These are phyloP conservation scores for Dermatemys mawii DNA, from an alignment of 2,113 vertebrate genomes.

Conservation along the genomic window DNA sequence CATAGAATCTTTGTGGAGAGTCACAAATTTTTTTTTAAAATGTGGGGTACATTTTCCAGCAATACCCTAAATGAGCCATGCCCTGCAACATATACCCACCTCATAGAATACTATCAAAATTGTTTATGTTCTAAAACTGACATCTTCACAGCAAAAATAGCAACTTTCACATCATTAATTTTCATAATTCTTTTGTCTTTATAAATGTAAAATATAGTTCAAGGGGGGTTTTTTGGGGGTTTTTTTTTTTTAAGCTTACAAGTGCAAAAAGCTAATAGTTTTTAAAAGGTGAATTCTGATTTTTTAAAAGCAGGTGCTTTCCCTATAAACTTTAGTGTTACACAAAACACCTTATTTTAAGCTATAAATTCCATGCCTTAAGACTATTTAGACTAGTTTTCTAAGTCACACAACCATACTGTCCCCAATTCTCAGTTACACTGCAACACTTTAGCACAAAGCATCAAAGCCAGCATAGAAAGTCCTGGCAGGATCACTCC, in stretches of 20 bases:
- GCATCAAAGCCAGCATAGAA: too few relatives aligned
- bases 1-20: too few relatives aligned
- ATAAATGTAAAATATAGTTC: background rate
- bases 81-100: too few relatives aligned
- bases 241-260: background rate
- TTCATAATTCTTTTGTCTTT: too few relatives aligned
- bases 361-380: background rate
- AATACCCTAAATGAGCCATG: too few relatives aligned
- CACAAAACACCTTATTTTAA: too few relatives aligned
- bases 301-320: background rate
- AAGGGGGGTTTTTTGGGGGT: too few relatives aligned
- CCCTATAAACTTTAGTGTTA: too few relatives aligned
- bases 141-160: background rate
- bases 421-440: background rate
- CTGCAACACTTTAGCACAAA: background rate
- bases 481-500: background rate
- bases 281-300: background rate
- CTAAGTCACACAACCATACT: background rate
- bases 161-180: background rate
- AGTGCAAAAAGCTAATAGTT: background rate
- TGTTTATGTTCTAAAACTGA: background rate
- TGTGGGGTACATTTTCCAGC: too few relatives aligned
- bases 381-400: background rate
- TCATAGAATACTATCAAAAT: background rate
- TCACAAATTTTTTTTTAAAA: too few relatives aligned